A percentile compares a stretch with the other conserved stretches of the same genome.
These are phyloP conservation scores for Blera fallax DNA, from an alignment of 2,888 invertebrate genomes.

Conservation along the genomic window DNA sequence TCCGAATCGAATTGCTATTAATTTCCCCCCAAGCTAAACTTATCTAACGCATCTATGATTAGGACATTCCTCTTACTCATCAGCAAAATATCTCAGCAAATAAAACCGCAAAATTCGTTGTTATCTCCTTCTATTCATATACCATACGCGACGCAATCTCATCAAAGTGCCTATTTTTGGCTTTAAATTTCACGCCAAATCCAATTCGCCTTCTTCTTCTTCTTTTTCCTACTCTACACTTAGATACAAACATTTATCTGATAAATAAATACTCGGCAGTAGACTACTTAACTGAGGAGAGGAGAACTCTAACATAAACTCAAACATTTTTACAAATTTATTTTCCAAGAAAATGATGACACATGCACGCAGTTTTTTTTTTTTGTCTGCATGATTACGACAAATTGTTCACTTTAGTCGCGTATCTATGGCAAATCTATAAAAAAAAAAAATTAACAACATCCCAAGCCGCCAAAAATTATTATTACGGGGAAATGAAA, in stretches of 20 bases:
- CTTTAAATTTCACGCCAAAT: background rate
- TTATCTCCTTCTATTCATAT: background rate
- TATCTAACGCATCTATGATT: too few species aligned
- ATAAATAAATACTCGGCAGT: background rate
- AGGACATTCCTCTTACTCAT: too few species aligned
- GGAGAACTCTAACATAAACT: background rate
- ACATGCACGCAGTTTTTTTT: background rate
- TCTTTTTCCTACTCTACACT: background rate
- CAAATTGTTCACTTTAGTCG: slow-evolving; percentile 1
- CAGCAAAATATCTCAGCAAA: background rate
- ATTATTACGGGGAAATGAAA: background rate
- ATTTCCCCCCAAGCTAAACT: too few species aligned
- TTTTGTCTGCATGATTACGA: background rate
- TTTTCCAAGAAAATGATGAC: background rate
- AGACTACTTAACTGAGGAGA: background rate
- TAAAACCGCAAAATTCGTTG: background rate
- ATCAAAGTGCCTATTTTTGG: background rate
- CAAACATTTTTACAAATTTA: slow-evolving; percentile 6
- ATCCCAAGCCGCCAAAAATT: background rate
- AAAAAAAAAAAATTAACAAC: background rate
- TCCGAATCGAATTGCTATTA: too few species aligned
- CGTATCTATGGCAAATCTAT: background rate
- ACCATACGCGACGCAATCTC: background rate
- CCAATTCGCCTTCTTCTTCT: background rate
- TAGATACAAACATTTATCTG: background rate